phyloP scores from a whole-genome alignment of 2,888 invertebrate genomes.

The Clepsis dumicolana region DNA sequence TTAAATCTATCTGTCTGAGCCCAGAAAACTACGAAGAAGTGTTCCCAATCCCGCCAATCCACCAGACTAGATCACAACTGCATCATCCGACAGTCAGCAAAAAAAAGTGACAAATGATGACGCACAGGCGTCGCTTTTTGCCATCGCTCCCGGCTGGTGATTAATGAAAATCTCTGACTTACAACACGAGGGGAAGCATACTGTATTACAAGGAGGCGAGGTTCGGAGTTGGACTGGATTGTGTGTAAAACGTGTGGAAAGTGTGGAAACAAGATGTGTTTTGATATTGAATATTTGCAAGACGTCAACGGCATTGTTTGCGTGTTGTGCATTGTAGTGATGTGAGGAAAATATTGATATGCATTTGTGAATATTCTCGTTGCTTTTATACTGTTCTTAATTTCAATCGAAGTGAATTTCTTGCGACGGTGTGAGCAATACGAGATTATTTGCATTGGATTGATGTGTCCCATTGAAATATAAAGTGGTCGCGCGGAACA shows the following conservation, averaged over 20 bases:
- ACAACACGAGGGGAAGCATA: neutral
- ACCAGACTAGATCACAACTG: neutral
- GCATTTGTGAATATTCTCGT: no score
- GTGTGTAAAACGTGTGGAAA: neutral
- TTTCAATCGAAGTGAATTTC: no score
- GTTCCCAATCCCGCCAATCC: neutral
- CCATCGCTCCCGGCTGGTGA: slow-evolving; percentile 1
- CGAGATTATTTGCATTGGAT: no score
- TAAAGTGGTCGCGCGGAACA: no score
- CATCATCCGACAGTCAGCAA: slow-evolving; percentile 11
- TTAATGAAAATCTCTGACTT: slow-evolving; percentile 4
- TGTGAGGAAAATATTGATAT: no score
- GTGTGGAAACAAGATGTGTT: neutral
- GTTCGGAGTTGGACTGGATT: neutral
- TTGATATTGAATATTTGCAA: neutral
- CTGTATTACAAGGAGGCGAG: neutral
- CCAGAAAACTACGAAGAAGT: neutral
- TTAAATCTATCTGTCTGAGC: no score
- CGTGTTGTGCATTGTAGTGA: no score
- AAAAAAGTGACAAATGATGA: slow-evolving; percentile 12
- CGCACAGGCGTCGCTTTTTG: slow-evolving; percentile 3
- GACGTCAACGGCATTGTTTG: neutral
- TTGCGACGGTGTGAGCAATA: no score
- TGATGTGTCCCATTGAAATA: no score
- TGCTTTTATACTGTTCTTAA: no score